phyloP scores from a whole-genome alignment of 2,797 vertebrate species.

The Poeciliopsis paucimaculata region DNA sequence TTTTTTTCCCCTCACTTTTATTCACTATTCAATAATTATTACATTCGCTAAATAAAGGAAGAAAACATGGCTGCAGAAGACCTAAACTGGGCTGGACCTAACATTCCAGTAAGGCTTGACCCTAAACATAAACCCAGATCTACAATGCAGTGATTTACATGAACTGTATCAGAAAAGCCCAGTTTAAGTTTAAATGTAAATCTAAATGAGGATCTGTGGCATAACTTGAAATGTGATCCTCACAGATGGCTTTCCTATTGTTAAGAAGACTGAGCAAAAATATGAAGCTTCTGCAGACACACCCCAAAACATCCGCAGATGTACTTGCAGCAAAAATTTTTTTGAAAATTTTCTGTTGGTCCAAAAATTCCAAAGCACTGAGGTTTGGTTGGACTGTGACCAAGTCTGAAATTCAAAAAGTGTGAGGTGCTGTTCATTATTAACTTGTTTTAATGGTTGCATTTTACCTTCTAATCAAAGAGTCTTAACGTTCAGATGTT shows the following conservation, averaged over 20 bases:
- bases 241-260: neutral
- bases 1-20: neutral
- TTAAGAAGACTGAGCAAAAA: neutral
- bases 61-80: neutral
- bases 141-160: neutral
- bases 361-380: neutral
- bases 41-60: neutral
- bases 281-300: neutral
- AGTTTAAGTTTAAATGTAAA: neutral
- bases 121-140: neutral
- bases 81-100: neutral
- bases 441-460: neutral
- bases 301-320: neutral
- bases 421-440: neutral
- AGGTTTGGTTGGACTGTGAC: neutral
- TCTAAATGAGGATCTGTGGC: too few species aligned
- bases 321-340: neutral
- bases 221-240: neutral
- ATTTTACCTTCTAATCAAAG: neutral
- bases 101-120: neutral
- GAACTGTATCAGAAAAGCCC: neutral
- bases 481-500: neutral
- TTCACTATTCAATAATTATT: too few species aligned
- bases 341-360: neutral
- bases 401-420: neutral